Percentiles rank a stretch among this genome's conserved stretches.
Conservation (phyloP, 2,797 vertebrate species). For the Clarias laeviceps region DNA sequence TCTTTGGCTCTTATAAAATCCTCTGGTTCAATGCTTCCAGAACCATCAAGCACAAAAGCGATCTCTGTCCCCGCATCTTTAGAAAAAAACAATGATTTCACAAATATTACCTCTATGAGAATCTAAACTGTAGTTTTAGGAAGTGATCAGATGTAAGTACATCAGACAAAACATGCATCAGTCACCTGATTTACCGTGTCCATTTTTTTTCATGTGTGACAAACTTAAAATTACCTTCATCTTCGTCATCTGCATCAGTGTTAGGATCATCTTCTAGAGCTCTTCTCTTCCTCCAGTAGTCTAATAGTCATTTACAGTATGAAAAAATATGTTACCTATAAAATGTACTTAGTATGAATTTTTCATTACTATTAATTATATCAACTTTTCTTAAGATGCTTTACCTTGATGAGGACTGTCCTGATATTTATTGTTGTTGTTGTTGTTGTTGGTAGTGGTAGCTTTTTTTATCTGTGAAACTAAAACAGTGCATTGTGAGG, state of each 20-base stretch:
- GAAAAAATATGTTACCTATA: neutral
- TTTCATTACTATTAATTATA: neutral
- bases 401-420: conserved; percentile 25
- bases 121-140: neutral
- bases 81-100: conserved; percentile 18
- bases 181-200: neutral
- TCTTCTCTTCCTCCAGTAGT: conserved; percentile 38
- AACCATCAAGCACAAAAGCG: conserved; percentile 80
- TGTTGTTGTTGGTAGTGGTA: conserved; percentile 1
- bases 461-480: conserved; percentile 39
- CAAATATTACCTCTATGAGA: neutral
- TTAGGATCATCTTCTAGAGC: neutral
- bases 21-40: conserved; percentile 66
- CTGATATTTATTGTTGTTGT: neutral
- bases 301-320: conserved; percentile 10
- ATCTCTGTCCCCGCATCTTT: conserved; percentile 76
- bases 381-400: neutral
- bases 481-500: neutral
- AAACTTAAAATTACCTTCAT: conserved; percentile 41
- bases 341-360: neutral
- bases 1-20: conserved; percentile 79
- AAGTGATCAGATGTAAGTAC: neutral
- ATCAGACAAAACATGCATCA: neutral
- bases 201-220: neutral
- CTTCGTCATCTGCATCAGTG: conserved; percentile 11